Conservation (phyloP, 2,888 invertebrate genomes). For the Tillus elongatus region DNA sequence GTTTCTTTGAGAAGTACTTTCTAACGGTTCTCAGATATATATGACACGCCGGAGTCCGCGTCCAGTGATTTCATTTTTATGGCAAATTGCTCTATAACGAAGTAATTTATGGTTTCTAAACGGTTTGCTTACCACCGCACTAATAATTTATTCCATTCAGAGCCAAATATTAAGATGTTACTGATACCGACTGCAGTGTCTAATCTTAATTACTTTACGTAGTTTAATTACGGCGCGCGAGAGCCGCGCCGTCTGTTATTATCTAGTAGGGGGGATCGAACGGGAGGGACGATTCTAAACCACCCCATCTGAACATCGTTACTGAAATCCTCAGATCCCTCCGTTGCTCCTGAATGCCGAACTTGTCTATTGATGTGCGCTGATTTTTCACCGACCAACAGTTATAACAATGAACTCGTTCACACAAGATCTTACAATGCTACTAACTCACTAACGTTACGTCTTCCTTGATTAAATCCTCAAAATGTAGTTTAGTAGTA, state of each 20-base stretch:
- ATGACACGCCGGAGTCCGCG: constrained; percentile 30
- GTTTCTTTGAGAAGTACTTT: constrained; percentile 34
- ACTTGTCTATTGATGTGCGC: too few relatives aligned
- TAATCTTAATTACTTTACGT: constrained; percentile 38
- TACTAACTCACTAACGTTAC: too few relatives aligned
- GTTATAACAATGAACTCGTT: too few relatives aligned
- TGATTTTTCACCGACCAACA: too few relatives aligned
- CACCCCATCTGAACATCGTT: too few relatives aligned
- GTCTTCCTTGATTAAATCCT: too few relatives aligned
- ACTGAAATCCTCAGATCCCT: too few relatives aligned
- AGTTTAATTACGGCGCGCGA: constrained; percentile 33
- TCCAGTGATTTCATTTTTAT: constrained; percentile 34
- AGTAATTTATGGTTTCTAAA: constrained; percentile 33
- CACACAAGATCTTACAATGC: too few relatives aligned
- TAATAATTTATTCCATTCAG: constrained; percentile 38
- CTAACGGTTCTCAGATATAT: constrained; percentile 33
- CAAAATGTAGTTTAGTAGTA: too few relatives aligned
- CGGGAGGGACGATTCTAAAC: too few relatives aligned
- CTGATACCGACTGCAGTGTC: constrained; percentile 34
- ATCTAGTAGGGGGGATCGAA: too few relatives aligned
- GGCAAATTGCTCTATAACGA: constrained; percentile 28
- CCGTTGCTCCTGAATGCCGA: too few relatives aligned
- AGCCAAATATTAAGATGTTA: constrained; percentile 35
- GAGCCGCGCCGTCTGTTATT: constrained; percentile 32
- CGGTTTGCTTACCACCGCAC: constrained; percentile 30